Base-by-base conservation (phyloP, 2,888 invertebrate species). In the Eupeodes luniger region DNA sequence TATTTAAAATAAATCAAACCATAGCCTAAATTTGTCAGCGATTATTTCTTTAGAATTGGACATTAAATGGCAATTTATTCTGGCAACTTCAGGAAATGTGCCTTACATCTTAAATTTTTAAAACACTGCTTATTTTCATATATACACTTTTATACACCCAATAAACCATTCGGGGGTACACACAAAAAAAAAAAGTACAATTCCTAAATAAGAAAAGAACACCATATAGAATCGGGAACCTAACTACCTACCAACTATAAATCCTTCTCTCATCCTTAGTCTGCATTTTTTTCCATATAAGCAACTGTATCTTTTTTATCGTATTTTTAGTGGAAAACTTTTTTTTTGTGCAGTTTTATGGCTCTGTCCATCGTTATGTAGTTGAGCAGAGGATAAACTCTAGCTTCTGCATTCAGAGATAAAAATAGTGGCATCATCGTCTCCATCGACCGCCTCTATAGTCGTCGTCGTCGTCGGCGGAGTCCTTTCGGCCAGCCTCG, bases 281-380 rank as follows among this genome's bases (percentile, higher is more conserved):
- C 40, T 40, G 34, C n/a, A 9, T 27, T 27, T 27, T 27, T 36
- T 51, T 55, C 40, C 12, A 27, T 55, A 55, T 16, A 55, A 55
- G 16, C 69, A 55, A 40, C 36, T 53, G 53, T 69, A 40, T 55
- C 53, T 53, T 36, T 55, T 70, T 70, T 70, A 70, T 70, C 70
- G 55, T 5, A 19, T 19, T 44, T 70, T 70, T 70, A 70, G 53
- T 55, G 19, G 40, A 55, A 55, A 55, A 70, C 55, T 70, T 70
- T 70, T 55, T 67, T 27, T 19, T 2, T 57, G 5, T 40, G 69
- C 69, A 69, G 16, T 69, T 69, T 51, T 69, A 69, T 69, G 53
- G 36, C 53, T 53, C 69, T 10, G 36, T n/a, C 53, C 53, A 69
- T 53, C 1, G 53, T 16, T 36, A 6, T 9, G 14, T 2, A 2